Conservation (phyloP, 2,113 vertebrate genomes). For the Alligator mississippiensis region DNA sequence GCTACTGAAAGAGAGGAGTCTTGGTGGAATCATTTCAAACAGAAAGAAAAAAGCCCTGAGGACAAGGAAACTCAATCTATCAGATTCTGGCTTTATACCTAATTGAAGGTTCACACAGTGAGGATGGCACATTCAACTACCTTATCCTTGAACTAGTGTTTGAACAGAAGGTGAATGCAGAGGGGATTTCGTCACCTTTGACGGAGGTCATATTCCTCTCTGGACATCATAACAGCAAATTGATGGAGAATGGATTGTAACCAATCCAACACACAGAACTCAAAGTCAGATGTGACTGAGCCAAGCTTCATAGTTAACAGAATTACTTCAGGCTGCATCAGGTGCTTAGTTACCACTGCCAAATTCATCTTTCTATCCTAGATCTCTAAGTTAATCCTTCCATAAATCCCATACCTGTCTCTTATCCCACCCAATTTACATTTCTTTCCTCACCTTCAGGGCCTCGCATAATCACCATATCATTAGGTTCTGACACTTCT, state of each 20-base stretch:
- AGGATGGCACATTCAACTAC: not conserved
- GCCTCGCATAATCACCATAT: too few species aligned
- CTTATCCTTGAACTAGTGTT: not conserved
- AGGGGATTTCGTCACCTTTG: not conserved
- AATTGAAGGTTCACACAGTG: conserved; percentile 13
- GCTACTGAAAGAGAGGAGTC: not conserved
- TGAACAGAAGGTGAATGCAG: not conserved
- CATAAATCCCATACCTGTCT: not conserved
- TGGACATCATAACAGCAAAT: not conserved
- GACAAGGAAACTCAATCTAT: not conserved
- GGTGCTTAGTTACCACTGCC: not conserved
- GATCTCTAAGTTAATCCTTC: not conserved
- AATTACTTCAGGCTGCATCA: not conserved
- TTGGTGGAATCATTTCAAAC: conserved; percentile 42
- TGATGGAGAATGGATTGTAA: not conserved
- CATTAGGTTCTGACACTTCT: too few species aligned
- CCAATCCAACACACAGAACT: not conserved
- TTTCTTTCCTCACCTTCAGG: not conserved
- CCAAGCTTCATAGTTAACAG: not conserved
- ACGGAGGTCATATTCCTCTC: not conserved
- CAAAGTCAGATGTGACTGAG: not conserved
- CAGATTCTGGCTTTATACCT: not conserved
- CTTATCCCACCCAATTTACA: not conserved
- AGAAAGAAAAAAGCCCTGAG: not conserved
- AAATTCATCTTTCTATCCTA: not conserved